Evolutionary conservation across 92 coral and sea anemone species (phyloP).

Genomic region (Desmophyllum pertusum): DNA sequence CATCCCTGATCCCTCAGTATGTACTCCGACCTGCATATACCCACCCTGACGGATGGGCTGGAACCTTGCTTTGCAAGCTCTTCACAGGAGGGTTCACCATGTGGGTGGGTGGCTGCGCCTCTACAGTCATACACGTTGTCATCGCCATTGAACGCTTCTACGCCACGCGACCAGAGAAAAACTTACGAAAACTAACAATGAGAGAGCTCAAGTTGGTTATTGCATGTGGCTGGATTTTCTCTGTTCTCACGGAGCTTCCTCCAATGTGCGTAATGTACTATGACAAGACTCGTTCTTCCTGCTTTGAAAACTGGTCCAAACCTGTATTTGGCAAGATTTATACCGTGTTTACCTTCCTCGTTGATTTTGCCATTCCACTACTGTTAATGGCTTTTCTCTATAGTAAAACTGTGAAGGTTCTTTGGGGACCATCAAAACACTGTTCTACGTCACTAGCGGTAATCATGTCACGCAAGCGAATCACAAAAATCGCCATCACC

Average conservation of each 20-base stretch:
- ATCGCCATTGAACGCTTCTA: constrained; percentile 53
- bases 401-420: constrained; percentile 14
- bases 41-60: constrained; percentile 47
- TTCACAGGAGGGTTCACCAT: constrained; percentile 50
- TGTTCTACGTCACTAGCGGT: background rate
- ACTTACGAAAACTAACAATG: background rate
- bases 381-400: constrained; percentile 33
- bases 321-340: constrained; percentile 29
- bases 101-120: constrained; percentile 59
- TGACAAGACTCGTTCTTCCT: constrained; percentile 12
- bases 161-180: constrained; percentile 36
- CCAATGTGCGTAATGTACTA: constrained; percentile 31
- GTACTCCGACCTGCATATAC: constrained; percentile 27
- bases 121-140: constrained; percentile 46
- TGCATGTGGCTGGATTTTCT: constrained; percentile 40
- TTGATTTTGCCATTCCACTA: constrained; percentile 35
- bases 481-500: constrained; percentile 14
- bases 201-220: constrained; percentile 29
- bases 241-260: constrained; percentile 33
- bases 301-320: constrained; percentile 29
- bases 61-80: constrained; percentile 46
- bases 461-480: constrained; percentile 11
- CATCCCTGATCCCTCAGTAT: constrained; percentile 54
- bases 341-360: constrained; percentile 31
- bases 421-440: constrained; percentile 16